These are phyloP conservation scores for Abscondita cerata DNA, from an alignment of 2,888 invertebrate genomes.

Conservation along the genomic window DNA sequence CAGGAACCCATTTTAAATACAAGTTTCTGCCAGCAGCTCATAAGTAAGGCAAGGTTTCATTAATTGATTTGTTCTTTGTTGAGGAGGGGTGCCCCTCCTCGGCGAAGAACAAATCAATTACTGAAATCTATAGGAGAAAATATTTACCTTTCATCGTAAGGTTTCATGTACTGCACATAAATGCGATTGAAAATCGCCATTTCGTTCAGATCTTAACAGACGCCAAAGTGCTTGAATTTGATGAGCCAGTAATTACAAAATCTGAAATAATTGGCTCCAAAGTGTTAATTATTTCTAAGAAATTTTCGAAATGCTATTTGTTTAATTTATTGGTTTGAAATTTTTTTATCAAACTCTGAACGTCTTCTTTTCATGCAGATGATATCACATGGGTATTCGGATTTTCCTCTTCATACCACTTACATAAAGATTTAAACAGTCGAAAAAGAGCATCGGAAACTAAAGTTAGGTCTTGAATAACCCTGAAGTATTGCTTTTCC, in stretches of 20 bases:
- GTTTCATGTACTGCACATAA: conserved; percentile 9
- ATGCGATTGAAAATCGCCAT: conserved; percentile 14
- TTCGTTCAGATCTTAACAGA: conserved; percentile 43
- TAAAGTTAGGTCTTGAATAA: conserved; percentile 24
- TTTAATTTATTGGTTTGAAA: background rate
- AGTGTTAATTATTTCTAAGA: background rate
- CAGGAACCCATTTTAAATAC: conserved; percentile 12
- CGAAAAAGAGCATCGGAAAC: conserved; percentile 24
- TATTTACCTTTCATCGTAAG: too few species aligned
- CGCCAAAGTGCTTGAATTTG: background rate
- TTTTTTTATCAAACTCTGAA: background rate
- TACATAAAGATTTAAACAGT: conserved; percentile 14
- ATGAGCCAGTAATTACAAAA: background rate
- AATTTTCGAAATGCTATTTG: background rate
- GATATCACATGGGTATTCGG: too few species aligned
- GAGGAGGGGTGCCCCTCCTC: too few species aligned
- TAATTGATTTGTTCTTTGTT: too few species aligned
- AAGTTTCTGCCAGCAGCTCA: conserved; percentile 10
- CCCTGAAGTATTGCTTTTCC: conserved; percentile 28
- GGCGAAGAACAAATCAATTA: too few species aligned
- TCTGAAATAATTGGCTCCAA: background rate
- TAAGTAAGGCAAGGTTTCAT: background rate
- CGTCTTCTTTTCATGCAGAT: background rate
- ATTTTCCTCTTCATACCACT: conserved; percentile 1
- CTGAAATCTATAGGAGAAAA: too few species aligned